Evolutionary conservation across 2,113 vertebrate genomes (phyloP).

Genomic region (Puma concolor): DNA sequence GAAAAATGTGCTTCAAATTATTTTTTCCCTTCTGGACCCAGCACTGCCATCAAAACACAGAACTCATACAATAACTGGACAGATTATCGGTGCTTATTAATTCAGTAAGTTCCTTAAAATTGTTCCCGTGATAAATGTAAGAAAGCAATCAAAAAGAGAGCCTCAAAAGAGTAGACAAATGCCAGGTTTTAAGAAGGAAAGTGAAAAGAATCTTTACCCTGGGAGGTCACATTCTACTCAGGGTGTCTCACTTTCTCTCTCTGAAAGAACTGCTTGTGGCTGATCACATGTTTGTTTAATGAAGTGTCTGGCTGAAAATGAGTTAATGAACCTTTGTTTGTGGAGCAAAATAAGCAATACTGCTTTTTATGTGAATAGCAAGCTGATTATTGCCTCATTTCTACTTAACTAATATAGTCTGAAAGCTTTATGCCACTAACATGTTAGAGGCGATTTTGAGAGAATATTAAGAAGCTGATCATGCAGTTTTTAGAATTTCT

Average conservation of each 20-base stretch:
- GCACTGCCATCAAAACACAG: not conserved
- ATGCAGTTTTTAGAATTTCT: not conserved
- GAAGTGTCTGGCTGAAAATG: not conserved
- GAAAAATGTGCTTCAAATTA: not conserved
- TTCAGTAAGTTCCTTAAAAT: not conserved
- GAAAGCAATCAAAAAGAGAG: not conserved
- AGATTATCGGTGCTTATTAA: not conserved
- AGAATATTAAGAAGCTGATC: not conserved
- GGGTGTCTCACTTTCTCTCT: not conserved
- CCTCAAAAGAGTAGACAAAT: not conserved
- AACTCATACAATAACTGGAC: not conserved
- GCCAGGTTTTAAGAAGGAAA: not conserved
- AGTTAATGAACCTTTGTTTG: not conserved
- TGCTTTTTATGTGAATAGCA: not conserved
- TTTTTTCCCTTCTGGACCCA: not conserved
- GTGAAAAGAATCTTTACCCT: not conserved
- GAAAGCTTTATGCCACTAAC: not conserved
- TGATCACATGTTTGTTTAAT: conserved; percentile 12
- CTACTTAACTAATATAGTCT: not conserved
- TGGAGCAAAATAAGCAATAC: not conserved
- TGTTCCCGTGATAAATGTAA: not conserved
- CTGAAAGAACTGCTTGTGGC: not conserved
- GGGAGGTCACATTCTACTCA: not conserved
- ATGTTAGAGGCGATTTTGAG: not conserved
- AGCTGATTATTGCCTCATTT: not conserved